Conservation (phyloP, 2,113 vertebrate species). For the Pogonocichla stellata region DNA sequence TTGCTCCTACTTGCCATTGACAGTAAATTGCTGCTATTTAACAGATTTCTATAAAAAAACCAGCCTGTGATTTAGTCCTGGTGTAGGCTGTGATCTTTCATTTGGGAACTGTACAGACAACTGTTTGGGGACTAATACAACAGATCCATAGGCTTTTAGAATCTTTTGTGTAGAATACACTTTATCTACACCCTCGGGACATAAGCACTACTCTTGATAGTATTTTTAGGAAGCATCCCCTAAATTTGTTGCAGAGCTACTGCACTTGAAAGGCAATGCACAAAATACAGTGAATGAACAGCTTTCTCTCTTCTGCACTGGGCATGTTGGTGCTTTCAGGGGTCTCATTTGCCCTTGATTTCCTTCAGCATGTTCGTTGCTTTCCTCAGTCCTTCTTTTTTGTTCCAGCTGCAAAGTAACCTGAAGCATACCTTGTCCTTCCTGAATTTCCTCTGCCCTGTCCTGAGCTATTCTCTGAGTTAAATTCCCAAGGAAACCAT, state of each 20-base stretch:
- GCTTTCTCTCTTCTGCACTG: neutral
- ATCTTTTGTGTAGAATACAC: neutral
- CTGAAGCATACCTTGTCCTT: neutral
- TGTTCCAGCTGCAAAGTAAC: neutral
- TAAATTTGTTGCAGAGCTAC: neutral
- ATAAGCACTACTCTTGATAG: neutral
- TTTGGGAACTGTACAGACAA: neutral
- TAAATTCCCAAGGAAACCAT: neutral
- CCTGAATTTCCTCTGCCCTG: neutral
- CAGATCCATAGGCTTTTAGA: neutral
- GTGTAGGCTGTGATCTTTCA: neutral
- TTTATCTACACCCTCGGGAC: neutral
- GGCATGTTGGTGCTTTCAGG: neutral
- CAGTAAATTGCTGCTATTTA: conserved; percentile 12
- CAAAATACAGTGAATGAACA: neutral
- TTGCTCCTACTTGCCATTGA: neutral
- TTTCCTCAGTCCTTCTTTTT: neutral
- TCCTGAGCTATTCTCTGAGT: neutral
- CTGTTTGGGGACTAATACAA: neutral
- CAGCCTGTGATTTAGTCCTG: neutral
- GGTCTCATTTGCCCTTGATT: neutral
- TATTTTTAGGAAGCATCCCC: neutral
- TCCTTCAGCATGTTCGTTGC: neutral
- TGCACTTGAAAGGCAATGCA: neutral
- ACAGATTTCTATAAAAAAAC: neutral